phyloP scores from a whole-genome alignment of 2,113 vertebrate genomes.

The Oplegnathus fasciatus region DNA sequence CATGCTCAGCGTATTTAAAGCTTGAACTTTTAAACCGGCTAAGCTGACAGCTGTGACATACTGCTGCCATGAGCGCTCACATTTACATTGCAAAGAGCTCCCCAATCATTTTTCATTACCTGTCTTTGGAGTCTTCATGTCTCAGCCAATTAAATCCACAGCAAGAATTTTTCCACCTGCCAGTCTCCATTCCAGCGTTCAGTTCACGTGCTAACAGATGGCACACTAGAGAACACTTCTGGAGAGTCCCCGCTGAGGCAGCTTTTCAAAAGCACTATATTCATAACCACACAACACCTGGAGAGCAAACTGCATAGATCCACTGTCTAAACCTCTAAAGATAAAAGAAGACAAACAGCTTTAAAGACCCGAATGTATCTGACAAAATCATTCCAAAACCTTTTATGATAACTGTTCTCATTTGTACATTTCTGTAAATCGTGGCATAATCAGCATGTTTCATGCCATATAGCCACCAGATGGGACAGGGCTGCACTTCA shows the following conservation, averaged over 20 bases:
- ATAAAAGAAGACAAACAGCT: background rate
- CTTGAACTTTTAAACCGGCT: slow-evolving; percentile 36
- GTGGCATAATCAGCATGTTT: background rate
- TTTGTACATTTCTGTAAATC: slow-evolving; percentile 12
- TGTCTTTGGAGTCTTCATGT: slow-evolving; percentile 50
- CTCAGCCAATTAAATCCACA: slow-evolving; percentile 70
- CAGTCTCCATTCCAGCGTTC: slow-evolving; percentile 31
- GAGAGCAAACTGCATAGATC: slow-evolving; percentile 12
- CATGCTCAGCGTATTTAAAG: slow-evolving; percentile 53
- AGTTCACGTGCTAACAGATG: slow-evolving; percentile 56
- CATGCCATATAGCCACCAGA: background rate
- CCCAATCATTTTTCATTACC: slow-evolving; percentile 66
- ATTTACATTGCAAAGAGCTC: slow-evolving; percentile 57
- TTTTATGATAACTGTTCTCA: background rate
- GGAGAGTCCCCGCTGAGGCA: slow-evolving; percentile 49
- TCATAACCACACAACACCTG: slow-evolving; percentile 51
- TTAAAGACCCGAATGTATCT: background rate
- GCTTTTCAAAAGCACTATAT: slow-evolving; percentile 31
- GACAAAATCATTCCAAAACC: background rate
- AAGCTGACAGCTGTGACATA: slow-evolving; percentile 48
- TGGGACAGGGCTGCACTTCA: background rate
- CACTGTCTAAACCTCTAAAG: background rate
- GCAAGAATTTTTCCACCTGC: slow-evolving; percentile 60
- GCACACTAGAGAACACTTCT: slow-evolving; percentile 45
- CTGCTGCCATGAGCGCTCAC: slow-evolving; percentile 37